Base-by-base conservation (phyloP, 1,140 invertebrate species). In the Drosophila virilis region DNA sequence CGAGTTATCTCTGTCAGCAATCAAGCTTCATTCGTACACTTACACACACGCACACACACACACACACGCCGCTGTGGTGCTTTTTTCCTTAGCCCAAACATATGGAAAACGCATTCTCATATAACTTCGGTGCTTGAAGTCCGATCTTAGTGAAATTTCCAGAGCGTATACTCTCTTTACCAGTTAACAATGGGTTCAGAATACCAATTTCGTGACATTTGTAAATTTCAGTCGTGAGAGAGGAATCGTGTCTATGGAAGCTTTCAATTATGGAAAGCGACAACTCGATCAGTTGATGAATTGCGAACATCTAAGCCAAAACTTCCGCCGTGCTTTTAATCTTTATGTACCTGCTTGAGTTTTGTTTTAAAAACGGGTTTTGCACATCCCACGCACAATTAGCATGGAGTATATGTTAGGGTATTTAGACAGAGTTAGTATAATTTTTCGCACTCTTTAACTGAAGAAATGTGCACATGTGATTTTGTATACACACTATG, bases 341-440 rank as follows among this genome's bases (percentile, higher is more conserved):
- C 45, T 33, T 15, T 42, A 13, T 51, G 32, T 50, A 61, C 43
- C 6, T 28, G 33, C 1, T 8, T 22, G 43, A 57, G 13, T 46
- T 46, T 57, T 37, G 8, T 35, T 51, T 15, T 67, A 37, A 28
- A 65, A 50, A 77, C 78, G 62, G 35, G 61, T 68, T 74, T 62
- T 66, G n/a, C 62, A 58, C 42, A 54, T 88, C 83, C 82, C 82
- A 85, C 82, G 76, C 77, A 43, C 58, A 82, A 82, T 88, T 88
- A 78, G 60, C 75, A 37, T 50, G 42, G 9, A 45, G 10, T 48
- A 48, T 61, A 51, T 59, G 52, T 22, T 22, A n/a, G 6, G 42
- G 46, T 60, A 48, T 69, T 43, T 22, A 40, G 28, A 40, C 59
- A 65, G 48, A 22, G 65, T 67, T 59, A 7, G 8, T 13, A 13